Evolutionary conservation across 2,888 invertebrate species (phyloP).

Genomic region (Lasioglossum leucozonium): DNA sequence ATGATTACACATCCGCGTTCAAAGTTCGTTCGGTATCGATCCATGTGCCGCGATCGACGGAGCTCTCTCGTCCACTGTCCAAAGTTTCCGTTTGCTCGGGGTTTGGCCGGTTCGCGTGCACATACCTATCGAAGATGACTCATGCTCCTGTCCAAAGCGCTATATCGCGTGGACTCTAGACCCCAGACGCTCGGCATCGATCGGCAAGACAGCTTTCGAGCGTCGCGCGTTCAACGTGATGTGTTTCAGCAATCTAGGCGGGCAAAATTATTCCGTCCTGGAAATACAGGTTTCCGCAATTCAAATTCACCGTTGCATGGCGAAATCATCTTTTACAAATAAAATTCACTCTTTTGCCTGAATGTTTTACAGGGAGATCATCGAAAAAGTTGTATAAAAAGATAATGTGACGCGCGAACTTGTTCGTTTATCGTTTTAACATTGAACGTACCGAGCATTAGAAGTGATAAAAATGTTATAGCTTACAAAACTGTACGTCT

Average conservation of each 20-base stretch:
- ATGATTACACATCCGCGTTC: not conserved
- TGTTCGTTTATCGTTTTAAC: too few relatives aligned
- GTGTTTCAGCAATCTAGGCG: not conserved
- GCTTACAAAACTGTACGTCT: too few relatives aligned
- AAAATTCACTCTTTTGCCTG: too few relatives aligned
- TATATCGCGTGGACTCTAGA: not conserved
- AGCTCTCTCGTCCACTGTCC: not conserved
- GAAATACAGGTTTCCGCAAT: not conserved
- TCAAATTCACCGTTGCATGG: too few relatives aligned
- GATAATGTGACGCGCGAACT: too few relatives aligned
- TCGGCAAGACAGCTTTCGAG: not conserved
- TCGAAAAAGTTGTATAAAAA: too few relatives aligned
- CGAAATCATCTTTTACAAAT: too few relatives aligned
- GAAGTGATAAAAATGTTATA: too few relatives aligned
- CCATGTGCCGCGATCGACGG: not conserved
- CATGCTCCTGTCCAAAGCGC: not conserved
- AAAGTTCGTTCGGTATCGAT: not conserved
- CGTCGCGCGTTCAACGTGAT: not conserved
- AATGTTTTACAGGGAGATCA: too few relatives aligned
- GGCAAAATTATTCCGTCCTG: not conserved
- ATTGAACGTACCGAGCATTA: too few relatives aligned
- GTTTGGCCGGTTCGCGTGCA: not conserved
- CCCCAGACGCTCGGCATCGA: conserved; percentile 13
- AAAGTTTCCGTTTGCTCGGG: not conserved
- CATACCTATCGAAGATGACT: not conserved